These are phyloP conservation scores for Lithosia quadra DNA, from an alignment of 2,888 invertebrate species.

Conservation along the genomic window DNA sequence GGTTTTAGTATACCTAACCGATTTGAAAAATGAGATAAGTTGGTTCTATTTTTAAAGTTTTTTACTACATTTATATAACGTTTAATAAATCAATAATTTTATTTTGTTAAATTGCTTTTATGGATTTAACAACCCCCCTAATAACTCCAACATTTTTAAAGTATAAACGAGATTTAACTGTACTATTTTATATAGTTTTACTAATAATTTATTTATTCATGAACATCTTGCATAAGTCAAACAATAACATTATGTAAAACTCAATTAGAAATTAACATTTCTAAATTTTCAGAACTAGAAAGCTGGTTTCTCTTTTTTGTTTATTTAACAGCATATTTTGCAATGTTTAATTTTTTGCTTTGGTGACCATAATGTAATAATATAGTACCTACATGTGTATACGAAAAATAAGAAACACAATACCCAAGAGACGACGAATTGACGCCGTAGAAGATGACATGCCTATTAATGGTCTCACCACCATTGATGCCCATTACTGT, in stretches of 20 bases:
- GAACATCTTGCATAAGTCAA: conserved; percentile 1
- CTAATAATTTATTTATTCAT: background rate
- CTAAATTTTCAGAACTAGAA: background rate
- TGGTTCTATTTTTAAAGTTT: too few species aligned
- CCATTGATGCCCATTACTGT: too few species aligned
- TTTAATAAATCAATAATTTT: too few species aligned
- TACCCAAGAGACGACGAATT: too few species aligned
- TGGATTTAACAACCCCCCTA: too few species aligned
- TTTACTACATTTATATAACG: too few species aligned
- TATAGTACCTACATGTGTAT: background rate
- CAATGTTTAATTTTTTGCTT: background rate
- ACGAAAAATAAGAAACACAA: too few species aligned
- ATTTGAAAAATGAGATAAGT: too few species aligned
- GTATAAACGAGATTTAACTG: background rate
- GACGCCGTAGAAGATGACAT: too few species aligned
- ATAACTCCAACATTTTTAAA: background rate
- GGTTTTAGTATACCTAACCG: too few species aligned
- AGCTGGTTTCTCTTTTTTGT: conserved; percentile 1
- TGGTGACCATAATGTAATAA: background rate
- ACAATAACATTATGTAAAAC: background rate
- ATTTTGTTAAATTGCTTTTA: too few species aligned
- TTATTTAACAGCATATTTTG: background rate
- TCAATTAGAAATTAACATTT: background rate
- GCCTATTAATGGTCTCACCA: too few species aligned
- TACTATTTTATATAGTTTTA: background rate